Evolutionary conservation across 2,797 vertebrate species (phyloP).

Genomic region (Melanogrammus aeglefinus): DNA sequence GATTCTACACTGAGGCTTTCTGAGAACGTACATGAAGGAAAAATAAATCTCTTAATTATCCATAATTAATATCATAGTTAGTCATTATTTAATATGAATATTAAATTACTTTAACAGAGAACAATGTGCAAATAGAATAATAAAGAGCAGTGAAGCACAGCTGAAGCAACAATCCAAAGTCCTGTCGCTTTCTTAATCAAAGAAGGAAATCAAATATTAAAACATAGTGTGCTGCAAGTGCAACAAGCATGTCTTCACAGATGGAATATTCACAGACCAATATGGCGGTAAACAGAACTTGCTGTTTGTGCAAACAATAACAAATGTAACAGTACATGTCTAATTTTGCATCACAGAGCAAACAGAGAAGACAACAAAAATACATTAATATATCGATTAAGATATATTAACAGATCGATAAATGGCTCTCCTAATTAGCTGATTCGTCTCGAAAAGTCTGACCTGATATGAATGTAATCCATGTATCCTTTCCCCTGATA

Average conservation of each 20-base stretch:
- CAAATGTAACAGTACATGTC: not conserved
- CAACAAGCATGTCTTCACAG: not conserved
- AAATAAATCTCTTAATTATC: not conserved
- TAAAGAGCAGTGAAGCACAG: not conserved
- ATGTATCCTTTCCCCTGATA: not conserved
- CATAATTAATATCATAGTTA: not conserved
- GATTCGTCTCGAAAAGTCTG: not conserved
- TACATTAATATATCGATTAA: not conserved
- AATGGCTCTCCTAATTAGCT: not conserved
- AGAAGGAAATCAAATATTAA: not conserved
- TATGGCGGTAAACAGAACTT: not conserved
- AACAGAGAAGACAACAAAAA: not conserved
- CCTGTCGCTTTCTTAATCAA: not conserved
- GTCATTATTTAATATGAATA: not conserved
- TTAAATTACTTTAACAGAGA: not conserved
- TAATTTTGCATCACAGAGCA: not conserved
- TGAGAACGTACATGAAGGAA: not conserved
- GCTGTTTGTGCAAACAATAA: not conserved
- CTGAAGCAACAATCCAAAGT: not conserved
- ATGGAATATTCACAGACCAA: not conserved
- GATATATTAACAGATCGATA: not conserved
- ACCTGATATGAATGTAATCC: not conserved
- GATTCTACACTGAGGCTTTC: not conserved
- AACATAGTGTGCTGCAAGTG: not conserved
- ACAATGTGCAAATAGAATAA: not conserved